phyloP scores from a whole-genome alignment of 2,797 vertebrate genomes.

The Serranus cabrilla region DNA sequence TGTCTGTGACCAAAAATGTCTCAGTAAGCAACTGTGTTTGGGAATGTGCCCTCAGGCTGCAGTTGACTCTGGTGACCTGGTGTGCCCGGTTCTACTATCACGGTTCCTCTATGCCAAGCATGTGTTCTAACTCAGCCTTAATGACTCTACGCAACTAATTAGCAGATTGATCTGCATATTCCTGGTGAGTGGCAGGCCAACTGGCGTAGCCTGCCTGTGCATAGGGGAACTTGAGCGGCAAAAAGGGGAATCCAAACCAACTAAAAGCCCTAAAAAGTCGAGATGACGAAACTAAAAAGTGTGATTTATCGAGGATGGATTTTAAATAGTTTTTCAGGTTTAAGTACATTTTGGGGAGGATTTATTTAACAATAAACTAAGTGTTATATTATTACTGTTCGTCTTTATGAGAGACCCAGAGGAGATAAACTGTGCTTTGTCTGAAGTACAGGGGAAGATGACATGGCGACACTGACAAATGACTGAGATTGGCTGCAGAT shows the following conservation, averaged over 20 bases:
- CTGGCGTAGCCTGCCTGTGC: constrained; percentile 64
- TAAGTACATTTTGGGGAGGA: constrained; percentile 12
- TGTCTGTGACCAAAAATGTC: constrained; percentile 9
- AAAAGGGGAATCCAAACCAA: constrained; percentile 63
- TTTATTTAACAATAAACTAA: constrained; percentile 11
- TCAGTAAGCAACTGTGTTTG: constrained; percentile 32
- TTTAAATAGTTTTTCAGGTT: constrained; percentile 24
- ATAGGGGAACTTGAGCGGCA: constrained; percentile 53
- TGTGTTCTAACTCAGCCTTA: constrained; percentile 78
- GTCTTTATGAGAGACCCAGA: constrained; percentile 13
- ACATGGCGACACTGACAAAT: constrained; percentile 57
- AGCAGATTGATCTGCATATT: constrained; percentile 84
- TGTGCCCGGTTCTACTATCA: constrained; percentile 58
- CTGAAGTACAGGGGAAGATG: constrained; percentile 33
- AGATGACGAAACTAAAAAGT: constrained; percentile 59
- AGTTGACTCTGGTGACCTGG: constrained; percentile 77
- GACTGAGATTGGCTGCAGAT: constrained; percentile 58
- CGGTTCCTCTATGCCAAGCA: constrained; percentile 73
- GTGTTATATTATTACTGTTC: background rate
- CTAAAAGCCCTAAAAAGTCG: constrained; percentile 47
- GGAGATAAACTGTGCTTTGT: constrained; percentile 35
- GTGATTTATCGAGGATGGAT: constrained; percentile 17
- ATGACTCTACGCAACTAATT: constrained; percentile 81
- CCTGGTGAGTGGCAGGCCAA: constrained; percentile 74
- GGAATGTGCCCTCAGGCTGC: constrained; percentile 64